Base-by-base conservation (phyloP, 2,888 invertebrate genomes). In the Lysandra bellargus region DNA sequence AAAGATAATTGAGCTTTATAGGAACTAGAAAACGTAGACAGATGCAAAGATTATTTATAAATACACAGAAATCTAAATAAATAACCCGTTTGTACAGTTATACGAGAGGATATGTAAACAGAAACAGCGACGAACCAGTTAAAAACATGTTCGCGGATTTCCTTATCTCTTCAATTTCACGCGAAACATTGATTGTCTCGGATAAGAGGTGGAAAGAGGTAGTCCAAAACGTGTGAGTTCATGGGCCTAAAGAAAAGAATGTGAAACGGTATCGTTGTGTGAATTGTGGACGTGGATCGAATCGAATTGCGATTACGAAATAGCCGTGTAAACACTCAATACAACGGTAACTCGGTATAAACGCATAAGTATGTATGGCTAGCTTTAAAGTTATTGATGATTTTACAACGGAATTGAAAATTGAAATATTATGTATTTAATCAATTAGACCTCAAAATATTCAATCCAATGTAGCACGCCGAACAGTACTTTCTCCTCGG, bases 31-130 rank as follows among this genome's bases (percentile, higher is more conserved):
- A 76, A 76, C 17, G 30, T 57, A 14, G 76, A 76, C 53, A 53
- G 83, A 82, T 80, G 82, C 83, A 83, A 82, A 81, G 87, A 89
- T 90, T 89, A 90, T 92, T 90, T 89, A 91, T 92, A 91, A 91
- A 91, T 91, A 91, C 89, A 89, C 84, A 83, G 82, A 84, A 86
- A 85, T 83, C 81, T 83, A 82, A 83, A 82, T 83, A 84, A 81
- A 89, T 89, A 92, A 93, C 94, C 82, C 83, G 94, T 93, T 91
- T 91, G 82, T 92, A 91, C 94, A 91, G 94, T 93, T 94, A 91
- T 81, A 85, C 84, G 92, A 92, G 92, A 90, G 88, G 86, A 87
- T 86, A 85, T 86, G 88, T 88, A 89, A 91, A 88, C 88, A 89
- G 80, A 83, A 83, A 64, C 82, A 53, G 49, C 82, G 86, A 84